phyloP scores from a whole-genome alignment of 2,797 vertebrate species.

The Acanthiza pusilla region DNA sequence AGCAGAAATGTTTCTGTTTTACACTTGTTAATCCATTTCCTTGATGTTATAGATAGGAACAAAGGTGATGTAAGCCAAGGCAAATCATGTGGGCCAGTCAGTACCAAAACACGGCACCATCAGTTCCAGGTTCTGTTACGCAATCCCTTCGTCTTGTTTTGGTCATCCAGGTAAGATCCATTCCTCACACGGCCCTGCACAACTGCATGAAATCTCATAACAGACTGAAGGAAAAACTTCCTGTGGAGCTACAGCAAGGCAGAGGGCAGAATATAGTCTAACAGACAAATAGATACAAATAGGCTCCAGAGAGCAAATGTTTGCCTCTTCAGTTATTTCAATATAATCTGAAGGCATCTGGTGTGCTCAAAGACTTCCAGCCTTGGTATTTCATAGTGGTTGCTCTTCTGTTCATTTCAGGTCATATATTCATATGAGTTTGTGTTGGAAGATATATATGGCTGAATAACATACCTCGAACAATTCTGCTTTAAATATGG shows the following conservation, averaged over 20 bases:
- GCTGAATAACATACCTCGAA: not conserved
- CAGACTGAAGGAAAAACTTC: not conserved
- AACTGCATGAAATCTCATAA: not conserved
- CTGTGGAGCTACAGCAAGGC: not conserved
- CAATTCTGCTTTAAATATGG: not conserved
- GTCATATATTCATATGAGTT: not conserved
- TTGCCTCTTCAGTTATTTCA: not conserved
- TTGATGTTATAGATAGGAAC: not conserved
- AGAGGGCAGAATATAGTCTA: not conserved
- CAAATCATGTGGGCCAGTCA: not conserved
- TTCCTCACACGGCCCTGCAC: not conserved
- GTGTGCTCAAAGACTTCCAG: not conserved
- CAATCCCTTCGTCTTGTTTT: not conserved
- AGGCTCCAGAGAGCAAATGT: not conserved
- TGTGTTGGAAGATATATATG: not conserved
- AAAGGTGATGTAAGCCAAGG: not conserved
- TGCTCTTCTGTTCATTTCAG: not conserved
- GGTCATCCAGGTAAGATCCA: not conserved
- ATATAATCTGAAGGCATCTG: not conserved
- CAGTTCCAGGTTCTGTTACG: not conserved
- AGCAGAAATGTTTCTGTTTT: not conserved
- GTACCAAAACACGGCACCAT: not conserved
- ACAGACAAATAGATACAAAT: not conserved
- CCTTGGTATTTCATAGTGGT: not conserved
- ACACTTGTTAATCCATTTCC: not conserved